phyloP scores from a whole-genome alignment of 2,113 vertebrate genomes.

The Tachysurus vachellii region DNA sequence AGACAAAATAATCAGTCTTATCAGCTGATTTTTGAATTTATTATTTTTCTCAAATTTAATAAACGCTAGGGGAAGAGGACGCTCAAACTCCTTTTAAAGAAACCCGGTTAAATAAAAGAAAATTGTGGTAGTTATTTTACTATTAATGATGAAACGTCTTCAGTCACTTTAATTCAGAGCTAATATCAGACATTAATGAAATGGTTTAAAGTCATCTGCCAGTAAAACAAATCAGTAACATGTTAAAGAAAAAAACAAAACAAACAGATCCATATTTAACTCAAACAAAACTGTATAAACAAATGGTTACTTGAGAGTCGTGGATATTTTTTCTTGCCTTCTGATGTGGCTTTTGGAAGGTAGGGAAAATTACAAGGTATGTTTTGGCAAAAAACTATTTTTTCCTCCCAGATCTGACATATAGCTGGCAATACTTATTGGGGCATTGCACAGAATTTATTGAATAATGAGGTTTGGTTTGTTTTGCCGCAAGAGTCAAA shows the following conservation, averaged over 20 bases:
- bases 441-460: conserved; percentile 46
- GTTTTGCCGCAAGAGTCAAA: conserved; percentile 48
- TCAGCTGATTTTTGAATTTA: conserved; percentile 9
- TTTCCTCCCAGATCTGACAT: conserved; percentile 67
- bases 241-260: conserved; percentile 49
- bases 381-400: conserved; percentile 61
- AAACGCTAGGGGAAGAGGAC: neutral
- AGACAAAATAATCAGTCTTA: conserved; percentile 8
- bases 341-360: conserved; percentile 71
- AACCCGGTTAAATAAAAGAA: neutral
- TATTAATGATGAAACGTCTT: conserved; percentile 7
- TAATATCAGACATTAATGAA: conserved; percentile 37
- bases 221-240: conserved; percentile 60
- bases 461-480: conserved; percentile 55
- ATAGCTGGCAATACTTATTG: conserved; percentile 62
- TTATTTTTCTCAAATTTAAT: conserved; percentile 6
- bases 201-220: conserved; percentile 61
- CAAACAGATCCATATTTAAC: conserved; percentile 62
- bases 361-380: conserved; percentile 73
- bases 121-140: conserved; percentile 17
- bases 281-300: conserved; percentile 63
- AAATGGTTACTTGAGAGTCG: conserved; percentile 63
- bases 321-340: conserved; percentile 67
- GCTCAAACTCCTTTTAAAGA: neutral
- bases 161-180: conserved; percentile 22